Base-by-base conservation (phyloP, 2,888 invertebrate species). In the Drosophila rellima region DNA sequence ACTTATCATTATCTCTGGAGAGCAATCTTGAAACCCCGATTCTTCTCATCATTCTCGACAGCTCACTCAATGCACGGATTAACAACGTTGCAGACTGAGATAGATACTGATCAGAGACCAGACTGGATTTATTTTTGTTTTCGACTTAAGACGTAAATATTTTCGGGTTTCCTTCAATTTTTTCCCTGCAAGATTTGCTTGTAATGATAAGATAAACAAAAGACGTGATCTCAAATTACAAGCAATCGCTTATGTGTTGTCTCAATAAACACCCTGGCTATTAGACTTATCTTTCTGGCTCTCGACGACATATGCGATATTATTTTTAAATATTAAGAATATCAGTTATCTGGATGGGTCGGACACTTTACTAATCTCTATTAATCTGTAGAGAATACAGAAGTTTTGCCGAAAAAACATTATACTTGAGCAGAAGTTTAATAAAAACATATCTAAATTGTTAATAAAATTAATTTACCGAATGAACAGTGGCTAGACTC, bases 121-220 rank as follows among this genome's bases (percentile, higher is more conserved):
- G 50, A 42, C 61, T 40, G 71, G 48, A 52, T 66, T 66, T 60
- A 40, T 47, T 50, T 63, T 74, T 78, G 48, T 74, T 68, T 78
- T 61, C 59, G n/a, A 45, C 65, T 59, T 29, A 13, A 47, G 37
- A 40, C 59, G 55, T 51, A 79, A 70, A 77, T 70, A 77, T 73
- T 79, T 77, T 73, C 33, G 45, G 67, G 62, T 37, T 33, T 47
- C 45, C 42, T 61, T 44, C 45, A 51, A 55, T 37, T 50, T 51
- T 42, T 54, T 55, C 23, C 26, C 45, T 37, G 52, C 31, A 11
- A 77, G 84, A 87, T 80, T 31, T 48, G 57, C 66, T 35, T 73
- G 47, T 47, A 40, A 56, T 72, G 87, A 88, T 86, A 83, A 88
- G 71, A 50, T 57, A 71, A 74, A 73, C 75, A 85, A 68, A 51